phyloP scores from a whole-genome alignment of 2,888 invertebrate species.

The Mylabris sibirica region DNA sequence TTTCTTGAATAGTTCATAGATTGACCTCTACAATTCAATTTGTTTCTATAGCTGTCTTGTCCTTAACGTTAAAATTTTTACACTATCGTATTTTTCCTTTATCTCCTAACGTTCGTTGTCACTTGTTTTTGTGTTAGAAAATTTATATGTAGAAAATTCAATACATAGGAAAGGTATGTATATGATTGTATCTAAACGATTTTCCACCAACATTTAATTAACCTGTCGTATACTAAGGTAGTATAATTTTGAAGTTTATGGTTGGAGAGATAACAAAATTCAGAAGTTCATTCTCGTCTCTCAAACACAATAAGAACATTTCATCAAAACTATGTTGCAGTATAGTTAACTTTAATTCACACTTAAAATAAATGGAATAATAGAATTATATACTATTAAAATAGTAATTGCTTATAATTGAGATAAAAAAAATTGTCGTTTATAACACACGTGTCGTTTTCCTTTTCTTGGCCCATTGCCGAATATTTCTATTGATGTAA shows the following conservation, averaged over 20 bases:
- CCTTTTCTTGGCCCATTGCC: neutral
- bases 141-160: neutral
- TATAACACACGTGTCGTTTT: neutral
- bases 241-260: neutral
- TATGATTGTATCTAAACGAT: neutral
- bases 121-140: neutral
- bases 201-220: neutral
- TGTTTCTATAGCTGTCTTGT: neutral
- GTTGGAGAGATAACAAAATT: neutral
- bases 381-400: too few species aligned
- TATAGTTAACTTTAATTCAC: neutral
- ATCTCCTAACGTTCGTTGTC: neutral
- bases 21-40: neutral
- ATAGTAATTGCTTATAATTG: neutral
- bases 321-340: neutral
- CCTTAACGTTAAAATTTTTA: neutral
- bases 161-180: neutral
- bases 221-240: neutral
- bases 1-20: conserved; percentile 2
- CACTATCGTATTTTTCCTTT: neutral
- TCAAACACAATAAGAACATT: neutral
- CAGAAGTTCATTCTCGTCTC: neutral
- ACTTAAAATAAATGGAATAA: too few species aligned
- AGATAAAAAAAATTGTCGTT: neutral
- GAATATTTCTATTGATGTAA: neutral